Percentiles rank a stretch among this genome's conserved stretches.
Conservation (phyloP, 1,140 invertebrate genomes). For the Cyphomyrmex costatus region DNA sequence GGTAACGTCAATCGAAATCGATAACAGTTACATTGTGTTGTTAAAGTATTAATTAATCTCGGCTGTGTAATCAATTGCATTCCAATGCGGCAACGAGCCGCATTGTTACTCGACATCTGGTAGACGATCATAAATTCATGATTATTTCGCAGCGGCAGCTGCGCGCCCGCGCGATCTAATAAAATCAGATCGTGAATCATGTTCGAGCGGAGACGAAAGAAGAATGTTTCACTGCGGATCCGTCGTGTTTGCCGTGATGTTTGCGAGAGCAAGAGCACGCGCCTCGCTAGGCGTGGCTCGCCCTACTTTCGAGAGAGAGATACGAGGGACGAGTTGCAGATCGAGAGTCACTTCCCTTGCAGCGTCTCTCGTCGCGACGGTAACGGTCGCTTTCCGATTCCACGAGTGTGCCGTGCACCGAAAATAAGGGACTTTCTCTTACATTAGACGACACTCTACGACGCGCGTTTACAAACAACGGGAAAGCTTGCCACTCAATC, state of each 20-base stretch:
- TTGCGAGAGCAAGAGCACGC: slow-evolving; percentile 53
- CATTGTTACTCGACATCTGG: slow-evolving; percentile 42
- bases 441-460: slow-evolving; percentile 48
- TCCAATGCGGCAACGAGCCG: background rate
- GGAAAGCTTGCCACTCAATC: slow-evolving; percentile 19
- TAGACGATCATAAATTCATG: slow-evolving; percentile 44
- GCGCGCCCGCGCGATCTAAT: slow-evolving; percentile 36
- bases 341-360: slow-evolving; percentile 70
- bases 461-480: slow-evolving; percentile 57
- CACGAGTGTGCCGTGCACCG: slow-evolving; percentile 12
- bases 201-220: slow-evolving; percentile 4
- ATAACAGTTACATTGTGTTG: slow-evolving; percentile 27
- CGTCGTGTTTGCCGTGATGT: slow-evolving; percentile 42
- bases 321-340: slow-evolving; percentile 63
- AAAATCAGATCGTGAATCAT: slow-evolving; percentile 48
- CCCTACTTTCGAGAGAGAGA: slow-evolving; percentile 68
- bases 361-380: slow-evolving; percentile 29
- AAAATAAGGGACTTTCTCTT: slow-evolving; percentile 69
- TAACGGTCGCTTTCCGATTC: slow-evolving; percentile 65
- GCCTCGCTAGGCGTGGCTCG: slow-evolving; percentile 69
- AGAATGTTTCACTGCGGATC: slow-evolving; percentile 13
- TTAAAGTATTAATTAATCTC: slow-evolving; percentile 49
- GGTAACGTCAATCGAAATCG: slow-evolving; percentile 8
- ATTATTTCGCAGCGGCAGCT: slow-evolving; percentile 18
- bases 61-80: slow-evolving; percentile 9